Evolutionary conservation across 2,113 vertebrate species (phyloP).

Genomic region (Lates calcarifer): DNA sequence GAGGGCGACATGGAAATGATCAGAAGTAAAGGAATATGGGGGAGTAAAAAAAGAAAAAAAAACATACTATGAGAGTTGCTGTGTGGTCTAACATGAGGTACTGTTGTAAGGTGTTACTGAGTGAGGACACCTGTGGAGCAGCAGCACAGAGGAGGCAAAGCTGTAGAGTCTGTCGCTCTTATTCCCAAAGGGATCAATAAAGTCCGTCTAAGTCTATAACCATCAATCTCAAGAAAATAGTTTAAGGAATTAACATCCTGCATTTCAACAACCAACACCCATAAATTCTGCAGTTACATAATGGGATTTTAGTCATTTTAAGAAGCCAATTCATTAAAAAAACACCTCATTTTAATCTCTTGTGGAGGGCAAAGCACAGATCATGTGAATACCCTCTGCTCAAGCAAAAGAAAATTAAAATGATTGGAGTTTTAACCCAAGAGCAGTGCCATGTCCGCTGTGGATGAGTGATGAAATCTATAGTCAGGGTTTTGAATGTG

Average conservation of each 20-base stretch:
- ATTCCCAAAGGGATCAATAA: too few relatives aligned
- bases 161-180: background rate
- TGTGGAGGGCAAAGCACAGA: too few relatives aligned
- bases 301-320: background rate
- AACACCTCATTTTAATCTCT: too few relatives aligned
- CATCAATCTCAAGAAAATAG: background rate
- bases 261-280: background rate
- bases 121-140: conserved; percentile 44
- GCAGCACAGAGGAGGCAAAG: conserved; percentile 46
- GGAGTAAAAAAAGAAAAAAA: background rate
- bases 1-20: background rate
- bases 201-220: too few relatives aligned
- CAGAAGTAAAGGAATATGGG: background rate
- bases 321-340: background rate
- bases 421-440: background rate
- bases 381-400: too few relatives aligned
- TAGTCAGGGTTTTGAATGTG: background rate
- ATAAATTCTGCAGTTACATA: background rate
- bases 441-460: conserved; percentile 8
- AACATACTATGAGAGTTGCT: conserved; percentile 1
- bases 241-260: background rate
- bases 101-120: conserved; percentile 60
- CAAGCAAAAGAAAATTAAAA: too few relatives aligned
- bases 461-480: background rate
- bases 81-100: conserved; percentile 62